Percentiles rank a stretch among this genome's conserved stretches.
Evolutionary conservation across 2,113 vertebrate species (phyloP).

Genomic region (Xiphophorus maculatus): DNA sequence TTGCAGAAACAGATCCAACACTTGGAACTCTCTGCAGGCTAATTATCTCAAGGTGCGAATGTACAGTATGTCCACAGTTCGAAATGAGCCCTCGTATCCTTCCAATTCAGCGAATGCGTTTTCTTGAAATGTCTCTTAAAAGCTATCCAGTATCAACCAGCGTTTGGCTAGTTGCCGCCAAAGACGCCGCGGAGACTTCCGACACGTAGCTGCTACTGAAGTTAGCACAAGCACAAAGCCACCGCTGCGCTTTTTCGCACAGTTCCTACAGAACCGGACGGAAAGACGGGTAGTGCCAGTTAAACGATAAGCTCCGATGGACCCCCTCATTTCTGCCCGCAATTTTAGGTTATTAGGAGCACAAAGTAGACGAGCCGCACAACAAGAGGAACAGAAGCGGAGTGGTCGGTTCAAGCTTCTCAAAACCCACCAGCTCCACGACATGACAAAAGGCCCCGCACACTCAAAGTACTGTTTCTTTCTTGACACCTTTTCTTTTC

Average conservation of each 20-base stretch:
- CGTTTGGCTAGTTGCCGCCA: fast-evolving
- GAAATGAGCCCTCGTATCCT: background rate
- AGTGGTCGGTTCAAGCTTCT: constrained; percentile 15
- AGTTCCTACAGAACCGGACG: constrained; percentile 2
- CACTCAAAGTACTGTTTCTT: constrained; percentile 41
- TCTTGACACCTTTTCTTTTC: constrained; percentile 20
- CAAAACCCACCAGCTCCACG: constrained; percentile 12
- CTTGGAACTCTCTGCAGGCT: background rate
- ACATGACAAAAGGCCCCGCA: constrained; percentile 32
- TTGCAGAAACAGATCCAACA: background rate
- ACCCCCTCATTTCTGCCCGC: background rate
- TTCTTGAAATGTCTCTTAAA: background rate
- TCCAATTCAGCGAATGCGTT: background rate
- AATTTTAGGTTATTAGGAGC: background rate
- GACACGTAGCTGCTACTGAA: background rate
- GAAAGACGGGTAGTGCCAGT: background rate
- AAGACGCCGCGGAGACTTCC: background rate
- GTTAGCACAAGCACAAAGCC: background rate
- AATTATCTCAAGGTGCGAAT: background rate
- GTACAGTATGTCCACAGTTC: background rate
- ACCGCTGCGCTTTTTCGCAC: background rate
- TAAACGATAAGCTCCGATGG: background rate
- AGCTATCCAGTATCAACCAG: background rate
- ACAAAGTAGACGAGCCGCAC: constrained; percentile 16
- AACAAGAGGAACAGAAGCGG: background rate